Evolutionary conservation across 2,888 invertebrate genomes (phyloP), one percentile per base, ranked within the genome.

Genomic region (Sympetrum striolatum): DNA sequence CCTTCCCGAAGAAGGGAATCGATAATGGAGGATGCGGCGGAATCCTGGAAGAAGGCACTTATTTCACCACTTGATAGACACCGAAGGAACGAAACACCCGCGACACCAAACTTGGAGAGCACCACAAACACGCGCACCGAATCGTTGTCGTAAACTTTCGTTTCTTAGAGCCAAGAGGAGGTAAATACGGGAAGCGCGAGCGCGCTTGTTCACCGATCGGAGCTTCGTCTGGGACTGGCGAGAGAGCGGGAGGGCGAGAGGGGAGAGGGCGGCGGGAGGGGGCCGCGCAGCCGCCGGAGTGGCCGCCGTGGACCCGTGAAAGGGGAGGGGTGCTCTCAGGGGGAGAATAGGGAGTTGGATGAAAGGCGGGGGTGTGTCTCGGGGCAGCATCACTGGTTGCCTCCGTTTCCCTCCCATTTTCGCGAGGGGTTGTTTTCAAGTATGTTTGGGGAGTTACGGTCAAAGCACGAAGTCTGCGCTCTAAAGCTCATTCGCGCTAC

Each of bases 151-250:
- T 25, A 80, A 15, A 31, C 48, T 25, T 25, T 48, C 81, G 48
- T 31, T 81, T 48, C 22, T 64, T 8, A 64, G 6, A 44, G 22
- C 25, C 48, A 31, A 18, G 25, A 48, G 18, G 48, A 22, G 8
- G 6, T n/a, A 81, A 44, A 15, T n/a, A 53, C 53, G 31, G 15
- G 35, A n/a, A 35, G 60, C 10, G 37, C 58, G 3, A 15, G 1
- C 25, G 1, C 35, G 10, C 31, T 44, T 58, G 10, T 15, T 73
- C 58, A 37, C 37, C 31, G 37, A 31, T 14, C 60, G 60, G 37
- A 86, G 86, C 64, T 60, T 86, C 60, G 86, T n/a, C 86, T 35
- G 86, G 86, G 86, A 86, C 60, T 86, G 86, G 58, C 81, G 44
- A 15, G 39, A 39, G 81, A 15, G 58, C 2, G 35, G 35, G n/a